Evolutionary conservation across 1,140 invertebrate species (phyloP).

Genomic region (Pachyrhynchus sulphureomaculatus): DNA sequence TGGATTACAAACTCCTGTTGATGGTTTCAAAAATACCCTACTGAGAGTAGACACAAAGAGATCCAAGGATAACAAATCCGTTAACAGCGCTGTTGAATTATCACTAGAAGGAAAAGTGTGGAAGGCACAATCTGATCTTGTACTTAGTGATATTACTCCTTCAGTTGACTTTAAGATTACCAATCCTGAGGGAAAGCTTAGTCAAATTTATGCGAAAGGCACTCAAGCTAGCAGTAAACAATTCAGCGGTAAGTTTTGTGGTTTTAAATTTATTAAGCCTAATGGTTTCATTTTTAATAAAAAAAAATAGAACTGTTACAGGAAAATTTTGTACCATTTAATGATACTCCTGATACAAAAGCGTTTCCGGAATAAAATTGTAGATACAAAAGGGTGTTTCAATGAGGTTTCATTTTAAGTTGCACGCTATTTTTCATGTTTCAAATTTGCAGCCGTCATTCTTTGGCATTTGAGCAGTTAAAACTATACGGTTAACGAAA

Average conservation of each 20-base stretch:
- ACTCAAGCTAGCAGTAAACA: constrained; percentile 58
- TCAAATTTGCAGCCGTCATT: too few species aligned
- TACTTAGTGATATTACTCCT: constrained; percentile 35
- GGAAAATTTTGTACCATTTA: too few species aligned
- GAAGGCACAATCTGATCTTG: constrained; percentile 53
- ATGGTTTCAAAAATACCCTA: constrained; percentile 58
- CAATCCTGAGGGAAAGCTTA: constrained; percentile 53
- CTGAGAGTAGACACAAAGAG: constrained; percentile 57
- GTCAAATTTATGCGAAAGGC: constrained; percentile 56
- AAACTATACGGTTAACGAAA: too few species aligned
- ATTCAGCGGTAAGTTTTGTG: constrained; percentile 50
- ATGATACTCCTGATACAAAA: too few species aligned
- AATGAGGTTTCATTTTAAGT: too few species aligned
- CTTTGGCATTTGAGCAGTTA: too few species aligned
- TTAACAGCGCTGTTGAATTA: constrained; percentile 49
- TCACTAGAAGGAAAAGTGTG: constrained; percentile 56
- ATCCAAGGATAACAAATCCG: constrained; percentile 53
- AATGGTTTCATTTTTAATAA: background rate
- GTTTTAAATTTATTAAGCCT: background rate
- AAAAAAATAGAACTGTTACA: too few species aligned
- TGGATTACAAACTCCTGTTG: constrained; percentile 54
- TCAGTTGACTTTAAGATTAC: constrained; percentile 46
- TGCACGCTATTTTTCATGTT: too few species aligned
- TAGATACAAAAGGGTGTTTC: too few species aligned
- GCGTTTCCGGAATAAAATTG: too few species aligned